phyloP scores from a whole-genome alignment of 2,888 invertebrate species.

The Sclerodermus sp. region DNA sequence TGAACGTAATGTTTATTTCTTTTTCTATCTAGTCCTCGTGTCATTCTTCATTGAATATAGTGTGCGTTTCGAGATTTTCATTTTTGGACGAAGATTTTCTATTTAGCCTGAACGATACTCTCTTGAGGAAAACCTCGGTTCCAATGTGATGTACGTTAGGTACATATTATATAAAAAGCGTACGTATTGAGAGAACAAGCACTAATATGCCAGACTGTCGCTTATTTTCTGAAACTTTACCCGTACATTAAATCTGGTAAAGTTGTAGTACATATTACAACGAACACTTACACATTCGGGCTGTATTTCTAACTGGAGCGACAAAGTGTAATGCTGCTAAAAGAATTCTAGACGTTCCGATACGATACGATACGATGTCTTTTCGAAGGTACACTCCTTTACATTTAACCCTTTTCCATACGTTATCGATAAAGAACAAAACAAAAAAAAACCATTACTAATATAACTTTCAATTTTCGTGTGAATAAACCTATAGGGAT shows the following conservation, averaged over 20 bases:
- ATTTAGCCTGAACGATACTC: conserved; percentile 31
- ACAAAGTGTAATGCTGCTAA: conserved; percentile 1
- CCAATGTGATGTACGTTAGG: conserved; percentile 29
- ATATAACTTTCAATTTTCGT: conserved; percentile 7
- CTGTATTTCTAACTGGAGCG: conserved; percentile 22
- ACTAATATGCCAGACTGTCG: conserved; percentile 44
- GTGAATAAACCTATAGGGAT: background rate
- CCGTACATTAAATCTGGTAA: conserved; percentile 34
- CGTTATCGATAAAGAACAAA: conserved; percentile 1
- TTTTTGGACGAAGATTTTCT: too few species aligned
- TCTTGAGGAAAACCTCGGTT: conserved; percentile 37
- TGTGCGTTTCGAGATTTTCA: too few species aligned
- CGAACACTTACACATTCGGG: conserved; percentile 36
- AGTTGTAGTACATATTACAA: conserved; percentile 37
- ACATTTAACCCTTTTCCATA: conserved; percentile 21
- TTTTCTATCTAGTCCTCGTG: too few species aligned
- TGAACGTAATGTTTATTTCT: too few species aligned
- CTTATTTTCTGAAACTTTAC: conserved; percentile 51
- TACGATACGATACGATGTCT: too few species aligned
- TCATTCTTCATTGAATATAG: too few species aligned
- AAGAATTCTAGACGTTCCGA: conserved; percentile 14
- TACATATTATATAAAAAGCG: conserved; percentile 15
- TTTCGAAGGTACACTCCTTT: conserved; percentile 19
- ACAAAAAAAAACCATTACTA: too few species aligned
- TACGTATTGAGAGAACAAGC: conserved; percentile 16